These are phyloP conservation scores for Eutolmus rufibarbis DNA, from an alignment of 2,888 invertebrate species.

Conservation along the genomic window DNA sequence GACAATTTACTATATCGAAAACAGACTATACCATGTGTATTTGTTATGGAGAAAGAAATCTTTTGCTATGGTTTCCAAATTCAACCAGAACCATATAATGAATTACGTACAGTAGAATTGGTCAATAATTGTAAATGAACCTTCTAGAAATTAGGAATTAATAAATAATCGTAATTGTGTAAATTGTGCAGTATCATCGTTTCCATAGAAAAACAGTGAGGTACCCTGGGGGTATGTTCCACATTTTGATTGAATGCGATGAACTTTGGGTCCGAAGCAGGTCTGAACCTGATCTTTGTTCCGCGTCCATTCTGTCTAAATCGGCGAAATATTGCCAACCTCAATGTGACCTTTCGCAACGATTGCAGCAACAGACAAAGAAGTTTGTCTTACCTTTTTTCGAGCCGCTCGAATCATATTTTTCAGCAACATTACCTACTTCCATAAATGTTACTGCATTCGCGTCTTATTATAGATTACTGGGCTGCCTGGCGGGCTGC, in stretches of 20 bases:
- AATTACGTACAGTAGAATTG: neutral
- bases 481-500: conserved; percentile 30
- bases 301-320: conserved; percentile 14
- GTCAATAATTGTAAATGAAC: neutral
- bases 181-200: neutral
- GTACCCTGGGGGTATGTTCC: neutral
- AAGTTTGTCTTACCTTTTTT: neutral
- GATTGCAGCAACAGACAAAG: conserved; percentile 24
- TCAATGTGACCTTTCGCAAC: conserved; percentile 15
- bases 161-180: neutral
- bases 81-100: no score
- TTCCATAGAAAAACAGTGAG: neutral
- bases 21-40: no score
- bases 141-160: neutral
- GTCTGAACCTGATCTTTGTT: conserved; percentile 26
- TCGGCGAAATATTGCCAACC: neutral
- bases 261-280: neutral
- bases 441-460: conserved; percentile 30
- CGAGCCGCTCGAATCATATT: conserved; percentile 22
- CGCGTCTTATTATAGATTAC: conserved; percentile 30
- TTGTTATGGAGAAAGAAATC: no score
- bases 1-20: no score
- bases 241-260: neutral
- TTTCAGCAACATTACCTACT: conserved; percentile 26
- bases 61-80: no score